Evolutionary conservation across 2,797 vertebrate genomes (phyloP).

Genomic region (Clamator glandarius): DNA sequence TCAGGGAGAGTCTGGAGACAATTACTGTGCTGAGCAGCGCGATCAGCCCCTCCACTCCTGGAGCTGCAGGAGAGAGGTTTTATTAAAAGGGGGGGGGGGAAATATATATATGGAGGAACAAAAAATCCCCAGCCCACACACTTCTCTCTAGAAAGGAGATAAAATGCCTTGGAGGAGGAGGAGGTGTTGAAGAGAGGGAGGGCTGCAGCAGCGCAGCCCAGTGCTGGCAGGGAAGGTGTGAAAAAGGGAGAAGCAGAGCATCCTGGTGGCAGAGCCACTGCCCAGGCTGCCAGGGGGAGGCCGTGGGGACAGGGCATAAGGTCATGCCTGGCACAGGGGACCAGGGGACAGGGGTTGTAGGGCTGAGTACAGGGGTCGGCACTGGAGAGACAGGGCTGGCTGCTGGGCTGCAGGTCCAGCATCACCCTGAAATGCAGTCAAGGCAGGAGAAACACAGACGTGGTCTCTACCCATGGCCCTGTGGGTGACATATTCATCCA

Average conservation of each 20-base stretch:
- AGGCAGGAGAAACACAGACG: neutral
- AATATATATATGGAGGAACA: constrained; percentile 32
- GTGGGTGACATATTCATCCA: accelerated
- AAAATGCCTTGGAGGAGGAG: constrained; percentile 69
- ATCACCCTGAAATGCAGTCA: neutral
- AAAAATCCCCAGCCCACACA: constrained; percentile 68
- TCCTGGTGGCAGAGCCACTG: neutral
- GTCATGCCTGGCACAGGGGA: neutral
- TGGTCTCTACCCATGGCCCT: accelerated
- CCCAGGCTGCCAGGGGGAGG: neutral
- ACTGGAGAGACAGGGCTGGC: neutral
- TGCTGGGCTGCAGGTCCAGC: neutral
- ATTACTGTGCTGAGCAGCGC: constrained; percentile 3
- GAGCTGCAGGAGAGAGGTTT: constrained; percentile 44
- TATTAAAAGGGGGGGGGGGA: constrained; percentile 57
- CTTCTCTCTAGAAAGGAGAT: constrained; percentile 74
- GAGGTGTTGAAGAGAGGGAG: constrained; percentile 59
- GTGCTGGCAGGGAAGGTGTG: constrained; percentile 55
- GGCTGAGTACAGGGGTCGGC: neutral
- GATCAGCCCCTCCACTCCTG: constrained; percentile 32
- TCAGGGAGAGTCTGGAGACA: constrained; percentile 52
- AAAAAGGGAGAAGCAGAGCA: constrained; percentile 26
- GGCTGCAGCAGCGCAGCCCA: constrained; percentile 32
- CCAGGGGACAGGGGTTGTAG: neutral
- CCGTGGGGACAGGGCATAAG: neutral